Evolutionary conservation across 2,888 invertebrate genomes (phyloP).

Genomic region (Julus scandinavius): DNA sequence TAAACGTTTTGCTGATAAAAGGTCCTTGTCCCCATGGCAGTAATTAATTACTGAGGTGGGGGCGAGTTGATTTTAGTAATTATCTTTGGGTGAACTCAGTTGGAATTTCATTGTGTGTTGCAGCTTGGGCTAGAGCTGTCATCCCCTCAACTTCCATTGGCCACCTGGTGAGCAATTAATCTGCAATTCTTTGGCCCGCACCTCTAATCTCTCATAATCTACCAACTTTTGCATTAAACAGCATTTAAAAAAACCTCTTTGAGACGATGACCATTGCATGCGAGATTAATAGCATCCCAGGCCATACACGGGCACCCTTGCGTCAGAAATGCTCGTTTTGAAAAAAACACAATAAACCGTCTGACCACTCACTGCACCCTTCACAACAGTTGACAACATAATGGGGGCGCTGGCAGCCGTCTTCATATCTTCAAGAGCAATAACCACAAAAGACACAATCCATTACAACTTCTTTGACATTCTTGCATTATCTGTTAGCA

Average conservation of each 20-base stretch:
- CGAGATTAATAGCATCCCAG: constrained; percentile 38
- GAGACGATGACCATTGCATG: constrained; percentile 31
- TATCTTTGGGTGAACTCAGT: constrained; percentile 35
- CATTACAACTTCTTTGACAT: constrained; percentile 45
- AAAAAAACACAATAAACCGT: constrained; percentile 45
- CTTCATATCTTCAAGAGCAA: constrained; percentile 42
- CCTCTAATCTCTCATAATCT: constrained; percentile 45
- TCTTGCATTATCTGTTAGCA: neutral
- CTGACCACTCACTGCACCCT: constrained; percentile 36
- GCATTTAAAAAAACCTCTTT: constrained; percentile 32
- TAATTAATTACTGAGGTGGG: constrained; percentile 45
- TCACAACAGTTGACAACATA: constrained; percentile 46
- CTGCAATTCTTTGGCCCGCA: constrained; percentile 40
- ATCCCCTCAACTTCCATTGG: constrained; percentile 43
- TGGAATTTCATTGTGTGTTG: constrained; percentile 37
- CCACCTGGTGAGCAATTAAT: constrained; percentile 46
- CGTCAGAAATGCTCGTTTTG: constrained; percentile 27
- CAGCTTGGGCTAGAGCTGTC: constrained; percentile 41
- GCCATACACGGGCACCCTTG: constrained; percentile 19
- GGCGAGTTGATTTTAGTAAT: constrained; percentile 43
- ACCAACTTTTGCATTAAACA: constrained; percentile 44
- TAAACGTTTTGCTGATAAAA: neutral
- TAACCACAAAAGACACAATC: constrained; percentile 45
- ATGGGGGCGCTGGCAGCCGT: constrained; percentile 46
- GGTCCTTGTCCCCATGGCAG: constrained; percentile 36